These are phyloP conservation scores for Novumbra hubbsi DNA, from an alignment of 2,797 vertebrate genomes.

Conservation along the genomic window DNA sequence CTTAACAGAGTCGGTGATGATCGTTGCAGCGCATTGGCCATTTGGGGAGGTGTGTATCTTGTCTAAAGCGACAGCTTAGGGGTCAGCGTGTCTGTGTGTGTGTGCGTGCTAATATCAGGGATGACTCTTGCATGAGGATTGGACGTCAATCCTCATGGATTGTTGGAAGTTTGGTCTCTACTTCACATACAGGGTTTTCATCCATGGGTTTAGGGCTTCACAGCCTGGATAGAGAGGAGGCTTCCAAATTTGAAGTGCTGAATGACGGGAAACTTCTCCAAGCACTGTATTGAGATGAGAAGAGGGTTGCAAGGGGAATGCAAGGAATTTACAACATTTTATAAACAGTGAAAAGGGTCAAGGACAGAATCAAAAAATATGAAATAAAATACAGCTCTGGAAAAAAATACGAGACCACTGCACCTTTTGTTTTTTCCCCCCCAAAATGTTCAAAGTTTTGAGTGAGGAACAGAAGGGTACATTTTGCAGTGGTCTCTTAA, in stretches of 20 bases:
- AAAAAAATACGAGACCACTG: no score
- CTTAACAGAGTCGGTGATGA: not conserved
- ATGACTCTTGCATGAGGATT: constrained; percentile 15
- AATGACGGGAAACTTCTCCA: constrained; percentile 99
- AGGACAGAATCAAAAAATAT: not conserved
- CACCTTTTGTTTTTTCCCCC: no score
- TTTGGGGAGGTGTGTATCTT: constrained; percentile 5
- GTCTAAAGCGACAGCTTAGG: constrained; percentile 19
- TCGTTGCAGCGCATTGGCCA: constrained; percentile 14
- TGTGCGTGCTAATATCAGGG: constrained; percentile 35
- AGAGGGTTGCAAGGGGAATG: not conserved
- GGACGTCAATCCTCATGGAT: not conserved
- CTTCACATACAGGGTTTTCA: constrained; percentile 23
- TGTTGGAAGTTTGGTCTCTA: constrained; percentile 47
- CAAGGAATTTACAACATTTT: not conserved
- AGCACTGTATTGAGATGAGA: constrained; percentile 75
- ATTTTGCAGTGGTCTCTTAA: no score
- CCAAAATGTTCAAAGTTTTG: no score
- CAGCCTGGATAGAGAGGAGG: constrained; percentile 92
- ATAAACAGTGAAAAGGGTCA: not conserved
- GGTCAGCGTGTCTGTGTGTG: constrained; percentile 28
- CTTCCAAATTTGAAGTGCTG: constrained; percentile 99
- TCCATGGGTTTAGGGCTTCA: constrained; percentile 74
- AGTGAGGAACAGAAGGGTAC: no score
- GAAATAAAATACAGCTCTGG: not conserved